Evolutionary conservation across 2,888 invertebrate species (phyloP).

Genomic region (Noctua pronuba): DNA sequence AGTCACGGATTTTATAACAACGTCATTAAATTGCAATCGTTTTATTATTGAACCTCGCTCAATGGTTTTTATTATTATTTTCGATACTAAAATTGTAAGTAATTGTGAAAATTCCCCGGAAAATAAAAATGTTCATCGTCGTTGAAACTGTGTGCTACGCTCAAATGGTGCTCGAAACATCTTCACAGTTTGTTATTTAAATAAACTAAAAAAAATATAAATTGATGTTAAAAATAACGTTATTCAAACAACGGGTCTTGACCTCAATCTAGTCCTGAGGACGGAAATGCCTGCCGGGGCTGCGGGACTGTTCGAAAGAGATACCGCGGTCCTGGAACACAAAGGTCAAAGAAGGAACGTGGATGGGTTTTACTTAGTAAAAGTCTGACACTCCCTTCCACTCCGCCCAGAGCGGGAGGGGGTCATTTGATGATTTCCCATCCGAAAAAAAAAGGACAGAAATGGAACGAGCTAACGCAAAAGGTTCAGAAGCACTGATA

Average conservation of each 20-base stretch:
- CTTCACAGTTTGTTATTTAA: neutral
- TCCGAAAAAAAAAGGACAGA: too few species aligned
- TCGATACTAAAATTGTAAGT: neutral
- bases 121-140: neutral
- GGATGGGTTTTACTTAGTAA: too few species aligned
- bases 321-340: too few species aligned
- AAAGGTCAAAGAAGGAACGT: too few species aligned
- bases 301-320: too few species aligned
- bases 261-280: too few species aligned
- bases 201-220: neutral
- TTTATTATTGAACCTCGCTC: conserved; percentile 14
- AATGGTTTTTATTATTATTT: conserved; percentile 13
- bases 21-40: conserved; percentile 25
- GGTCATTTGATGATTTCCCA: too few species aligned
- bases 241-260: neutral
- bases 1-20: conserved; percentile 40
- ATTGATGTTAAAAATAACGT: neutral
- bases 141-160: neutral
- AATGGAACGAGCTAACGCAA: too few species aligned
- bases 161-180: neutral
- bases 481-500: neutral
- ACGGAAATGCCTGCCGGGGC: too few species aligned
- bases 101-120: neutral
- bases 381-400: too few species aligned
- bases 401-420: too few species aligned